A percentile compares a stretch with the other conserved stretches of the same genome.
phyloP scores from a whole-genome alignment of 2,888 invertebrate genomes.

The Tridacna gigas region DNA sequence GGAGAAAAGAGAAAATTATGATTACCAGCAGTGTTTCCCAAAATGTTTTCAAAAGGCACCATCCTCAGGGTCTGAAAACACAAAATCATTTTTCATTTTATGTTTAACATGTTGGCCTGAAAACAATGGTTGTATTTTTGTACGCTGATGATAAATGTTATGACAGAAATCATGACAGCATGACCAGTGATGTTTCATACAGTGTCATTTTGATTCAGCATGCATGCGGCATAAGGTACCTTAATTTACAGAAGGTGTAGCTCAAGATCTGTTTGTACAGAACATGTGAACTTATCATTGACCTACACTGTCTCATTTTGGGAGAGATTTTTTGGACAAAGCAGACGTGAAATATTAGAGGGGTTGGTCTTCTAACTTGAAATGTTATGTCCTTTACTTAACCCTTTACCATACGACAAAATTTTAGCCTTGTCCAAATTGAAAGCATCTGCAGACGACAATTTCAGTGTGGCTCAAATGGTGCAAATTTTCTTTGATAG shows the following conservation, averaged over 20 bases:
- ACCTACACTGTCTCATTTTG: neutral
- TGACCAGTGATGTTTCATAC: constrained; percentile 15
- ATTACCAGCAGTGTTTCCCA: too few relatives aligned
- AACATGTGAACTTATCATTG: neutral
- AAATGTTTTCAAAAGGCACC: too few relatives aligned
- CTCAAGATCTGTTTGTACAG: neutral
- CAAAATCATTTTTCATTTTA: too few relatives aligned
- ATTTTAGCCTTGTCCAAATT: too few relatives aligned
- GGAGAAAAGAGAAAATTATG: too few relatives aligned
- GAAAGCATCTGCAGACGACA: too few relatives aligned
- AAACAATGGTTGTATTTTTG: neutral
- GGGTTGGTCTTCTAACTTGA: too few relatives aligned
- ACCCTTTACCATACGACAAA: too few relatives aligned
- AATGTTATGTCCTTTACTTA: too few relatives aligned
- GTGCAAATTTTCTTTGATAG: too few relatives aligned
- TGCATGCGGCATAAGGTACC: neutral
- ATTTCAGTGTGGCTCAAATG: too few relatives aligned
- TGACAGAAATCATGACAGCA: constrained; percentile 9
- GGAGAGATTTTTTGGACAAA: neutral
- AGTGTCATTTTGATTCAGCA: neutral
- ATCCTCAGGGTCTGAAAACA: neutral
- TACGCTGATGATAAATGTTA: constrained; percentile 11
- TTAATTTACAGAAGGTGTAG: neutral
- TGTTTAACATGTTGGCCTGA: neutral
- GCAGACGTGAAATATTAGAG: too few relatives aligned